These are phyloP conservation scores for Azorinus chamasolen DNA, from an alignment of 2,888 invertebrate genomes.

Conservation along the genomic window DNA sequence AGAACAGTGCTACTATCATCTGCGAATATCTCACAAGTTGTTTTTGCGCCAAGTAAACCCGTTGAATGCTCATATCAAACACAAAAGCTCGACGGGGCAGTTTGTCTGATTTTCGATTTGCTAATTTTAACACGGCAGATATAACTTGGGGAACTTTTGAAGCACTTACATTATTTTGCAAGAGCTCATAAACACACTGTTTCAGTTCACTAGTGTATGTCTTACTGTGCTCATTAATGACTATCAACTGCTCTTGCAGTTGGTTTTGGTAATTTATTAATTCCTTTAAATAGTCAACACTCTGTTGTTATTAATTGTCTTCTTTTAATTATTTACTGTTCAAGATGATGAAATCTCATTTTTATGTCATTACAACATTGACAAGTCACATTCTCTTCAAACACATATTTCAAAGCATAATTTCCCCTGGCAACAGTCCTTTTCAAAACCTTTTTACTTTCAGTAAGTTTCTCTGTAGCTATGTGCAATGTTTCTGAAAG, in stretches of 20 bases:
- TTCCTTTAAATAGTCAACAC: background rate
- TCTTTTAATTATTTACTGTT: background rate
- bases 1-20: slow-evolving; percentile 11
- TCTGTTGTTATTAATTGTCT: background rate
- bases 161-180: slow-evolving; percentile 11
- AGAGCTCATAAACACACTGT: slow-evolving; percentile 23
- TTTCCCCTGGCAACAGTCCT: slow-evolving; percentile 23
- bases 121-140: slow-evolving; percentile 12
- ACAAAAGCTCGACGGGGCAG: slow-evolving; percentile 6
- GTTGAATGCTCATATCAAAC: slow-evolving; percentile 16
- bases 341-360: slow-evolving; percentile 1
- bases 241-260: background rate
- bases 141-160: slow-evolving; percentile 13
- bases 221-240: slow-evolving; percentile 20
- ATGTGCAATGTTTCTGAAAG: background rate
- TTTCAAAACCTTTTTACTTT: slow-evolving; percentile 29
- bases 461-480: background rate
- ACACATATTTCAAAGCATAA: slow-evolving; percentile 20
- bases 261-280: background rate
- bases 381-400: slow-evolving; percentile 20
- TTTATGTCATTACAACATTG: background rate
- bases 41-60: slow-evolving; percentile 11
- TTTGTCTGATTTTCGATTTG: slow-evolving; percentile 3
- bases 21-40: slow-evolving; percentile 5
- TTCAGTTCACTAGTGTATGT: slow-evolving; percentile 13